phyloP scores from a whole-genome alignment of 37 sponge, comb jelly and placozoan genomes.

The Eunapius fragilis region DNA sequence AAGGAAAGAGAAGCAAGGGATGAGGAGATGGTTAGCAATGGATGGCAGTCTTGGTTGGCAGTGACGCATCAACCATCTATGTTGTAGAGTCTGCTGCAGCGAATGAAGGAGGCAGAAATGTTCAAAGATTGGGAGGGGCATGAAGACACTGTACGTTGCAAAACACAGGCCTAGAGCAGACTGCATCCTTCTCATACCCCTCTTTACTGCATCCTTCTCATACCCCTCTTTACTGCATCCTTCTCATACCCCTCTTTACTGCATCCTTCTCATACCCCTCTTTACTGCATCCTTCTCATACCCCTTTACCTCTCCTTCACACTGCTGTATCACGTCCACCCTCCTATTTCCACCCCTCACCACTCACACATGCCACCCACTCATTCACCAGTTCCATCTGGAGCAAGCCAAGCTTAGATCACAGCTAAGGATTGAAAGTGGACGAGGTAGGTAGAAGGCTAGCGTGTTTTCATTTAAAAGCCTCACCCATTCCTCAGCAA shows the following conservation, averaged over 20 bases:
- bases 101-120: constrained; percentile 93
- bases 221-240: too few relatives aligned
- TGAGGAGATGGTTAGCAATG: constrained; percentile 77
- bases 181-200: not conserved
- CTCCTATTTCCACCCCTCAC: not conserved
- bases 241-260: not conserved
- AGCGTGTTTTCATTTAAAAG: not conserved
- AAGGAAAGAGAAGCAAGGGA: constrained; percentile 89
- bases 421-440: constrained; percentile 85
- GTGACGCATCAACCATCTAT: not conserved
- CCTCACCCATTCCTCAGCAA: constrained; percentile 48
- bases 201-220: not conserved
- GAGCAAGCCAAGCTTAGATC: constrained; percentile 95
- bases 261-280: not conserved
- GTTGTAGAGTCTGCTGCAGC: constrained; percentile 66
- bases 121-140: constrained; percentile 97
- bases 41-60: not conserved
- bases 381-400: constrained; percentile 82
- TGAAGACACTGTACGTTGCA: constrained; percentile 84
- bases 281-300: not conserved
- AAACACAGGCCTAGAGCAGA: not conserved
- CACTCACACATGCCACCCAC: not conserved
- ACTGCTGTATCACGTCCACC: constrained; percentile 6
- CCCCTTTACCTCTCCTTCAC: too few relatives aligned
- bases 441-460: constrained; percentile 73